These are phyloP conservation scores for Lepilemur ruficaudatus DNA, from an alignment of 2,797 vertebrate species.

Conservation along the genomic window DNA sequence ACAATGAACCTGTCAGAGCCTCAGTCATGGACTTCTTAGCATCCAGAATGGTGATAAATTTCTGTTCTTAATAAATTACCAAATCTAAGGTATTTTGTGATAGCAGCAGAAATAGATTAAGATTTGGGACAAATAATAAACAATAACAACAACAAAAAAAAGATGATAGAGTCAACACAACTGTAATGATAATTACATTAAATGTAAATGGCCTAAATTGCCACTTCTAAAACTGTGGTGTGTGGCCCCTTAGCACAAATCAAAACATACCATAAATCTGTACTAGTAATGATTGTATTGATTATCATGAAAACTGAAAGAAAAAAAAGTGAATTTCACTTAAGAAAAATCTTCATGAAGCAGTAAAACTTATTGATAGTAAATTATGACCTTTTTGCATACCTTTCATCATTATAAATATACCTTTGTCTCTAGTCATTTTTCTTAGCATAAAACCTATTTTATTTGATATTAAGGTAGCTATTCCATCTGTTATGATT, in stretches of 20 bases:
- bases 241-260: background rate
- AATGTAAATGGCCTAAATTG: background rate
- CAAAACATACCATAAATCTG: background rate
- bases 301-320: background rate
- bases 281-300: background rate
- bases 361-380: background rate
- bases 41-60: background rate
- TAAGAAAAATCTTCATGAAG: background rate
- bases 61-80: background rate
- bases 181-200: background rate
- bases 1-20: background rate
- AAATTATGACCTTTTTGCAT: background rate
- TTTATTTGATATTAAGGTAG: background rate
- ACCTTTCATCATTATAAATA: background rate
- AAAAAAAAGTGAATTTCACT: background rate
- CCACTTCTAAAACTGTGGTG: background rate
- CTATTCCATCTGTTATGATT: background rate
- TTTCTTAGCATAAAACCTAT: background rate
- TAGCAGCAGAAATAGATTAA: background rate
- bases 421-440: background rate
- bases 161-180: background rate
- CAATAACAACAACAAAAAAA: background rate
- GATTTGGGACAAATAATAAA: background rate
- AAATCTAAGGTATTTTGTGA: background rate
- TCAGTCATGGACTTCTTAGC: no score